Base-by-base conservation (phyloP, 2,113 vertebrate species). In the Xiphophorus maculatus region DNA sequence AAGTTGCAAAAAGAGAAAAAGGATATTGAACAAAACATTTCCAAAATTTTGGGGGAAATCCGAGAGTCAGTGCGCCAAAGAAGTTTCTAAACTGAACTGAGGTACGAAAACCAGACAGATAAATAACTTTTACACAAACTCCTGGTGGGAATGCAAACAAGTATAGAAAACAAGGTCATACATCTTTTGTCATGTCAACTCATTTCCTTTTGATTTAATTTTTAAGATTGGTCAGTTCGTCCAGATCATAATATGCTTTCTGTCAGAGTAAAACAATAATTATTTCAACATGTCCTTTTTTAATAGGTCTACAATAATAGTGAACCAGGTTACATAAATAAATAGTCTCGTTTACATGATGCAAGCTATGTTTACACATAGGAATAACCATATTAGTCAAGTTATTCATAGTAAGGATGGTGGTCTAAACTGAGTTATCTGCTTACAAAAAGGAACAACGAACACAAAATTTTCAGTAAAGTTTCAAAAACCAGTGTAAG, bases 301-400 rank as follows among this genome's bases (percentile, higher is more conserved):
- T 63, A 66, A 13, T 35, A 70, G 40, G 62, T 71, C 77, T 78
- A 88, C 72, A 83, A 28, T 84, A 84, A 85, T 66, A 68, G 71
- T 83, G 61, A 87, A 84, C 83, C 77, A 79, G 63, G 64, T 72
- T 82, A 81, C 61, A 80, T 80, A 75, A 86, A 82, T 82, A 67
- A 83, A 74, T 74, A 81, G 79, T 81, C 64, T 25, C 35, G 62
- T 62, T 81, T 80, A 87, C 64, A 84, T 71, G 71, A 81, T 71
- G 67, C 72, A 77, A 66, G 22, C 58, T 69, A 63, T 69, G 70
- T 72, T 77, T 75, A 77, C 71, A 80, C 68, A 74, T 37, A 78
- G 63, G 81, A 80, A 83, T 65, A 71, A 83, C 32, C 63, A 66
- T n/a, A 69, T 66, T 22, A 70, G 32, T 79, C 29, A 42, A 58